phyloP scores from a whole-genome alignment of 1,140 invertebrate genomes.

The Cryptotermes secundus region DNA sequence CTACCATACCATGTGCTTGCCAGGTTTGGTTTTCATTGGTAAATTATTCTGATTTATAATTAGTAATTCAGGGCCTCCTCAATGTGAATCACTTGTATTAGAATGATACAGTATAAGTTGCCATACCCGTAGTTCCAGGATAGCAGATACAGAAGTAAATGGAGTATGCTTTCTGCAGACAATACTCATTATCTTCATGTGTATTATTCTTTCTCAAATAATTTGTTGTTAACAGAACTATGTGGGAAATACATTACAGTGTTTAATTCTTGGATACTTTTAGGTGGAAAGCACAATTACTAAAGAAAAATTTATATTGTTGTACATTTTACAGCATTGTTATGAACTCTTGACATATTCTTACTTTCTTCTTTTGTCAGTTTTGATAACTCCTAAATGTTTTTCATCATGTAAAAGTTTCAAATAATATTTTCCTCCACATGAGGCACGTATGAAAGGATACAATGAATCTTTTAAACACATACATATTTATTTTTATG shows the following conservation, averaged over 20 bases:
- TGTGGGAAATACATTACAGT: neutral
- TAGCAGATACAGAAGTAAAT: neutral
- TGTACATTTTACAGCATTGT: neutral
- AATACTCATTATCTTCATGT: neutral
- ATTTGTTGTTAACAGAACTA: constrained; percentile 6
- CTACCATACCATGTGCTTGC: too few relatives aligned
- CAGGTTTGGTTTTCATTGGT: too few relatives aligned
- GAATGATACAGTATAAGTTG: neutral
- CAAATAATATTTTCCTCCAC: neutral
- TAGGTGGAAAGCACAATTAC: constrained; percentile 11
- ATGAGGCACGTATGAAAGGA: neutral
- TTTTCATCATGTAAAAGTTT: neutral
- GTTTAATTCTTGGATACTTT: neutral
- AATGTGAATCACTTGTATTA: too few relatives aligned
- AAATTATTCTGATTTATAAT: too few relatives aligned
- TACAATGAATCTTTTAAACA: neutral
- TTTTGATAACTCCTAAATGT: constrained; percentile 11
- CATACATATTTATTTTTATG: neutral
- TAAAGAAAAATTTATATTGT: neutral
- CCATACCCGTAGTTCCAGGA: neutral
- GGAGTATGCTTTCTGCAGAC: neutral
- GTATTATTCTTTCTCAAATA: neutral
- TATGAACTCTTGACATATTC: neutral
- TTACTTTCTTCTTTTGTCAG: neutral
- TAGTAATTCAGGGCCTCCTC: too few relatives aligned